Conservation (phyloP, 2,113 vertebrate genomes). For the Mohoua ochrocephala region DNA sequence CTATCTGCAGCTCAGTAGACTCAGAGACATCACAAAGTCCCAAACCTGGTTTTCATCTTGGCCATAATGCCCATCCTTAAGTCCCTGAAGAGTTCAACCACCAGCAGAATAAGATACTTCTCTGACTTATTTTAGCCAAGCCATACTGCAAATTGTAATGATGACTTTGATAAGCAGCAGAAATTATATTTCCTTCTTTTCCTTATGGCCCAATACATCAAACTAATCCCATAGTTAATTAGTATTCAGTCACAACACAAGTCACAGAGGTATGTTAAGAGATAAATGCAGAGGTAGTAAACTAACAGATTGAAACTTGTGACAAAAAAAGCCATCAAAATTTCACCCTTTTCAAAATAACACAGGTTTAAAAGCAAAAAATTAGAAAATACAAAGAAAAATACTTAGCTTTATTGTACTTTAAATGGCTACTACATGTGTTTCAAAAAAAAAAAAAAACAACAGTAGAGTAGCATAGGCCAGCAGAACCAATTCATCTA, state of each 20-base stretch:
- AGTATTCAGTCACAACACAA: not conserved
- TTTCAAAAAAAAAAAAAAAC: not conserved
- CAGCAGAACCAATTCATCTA: constrained; percentile 10
- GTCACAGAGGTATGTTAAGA: not conserved
- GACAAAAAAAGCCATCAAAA: not conserved
- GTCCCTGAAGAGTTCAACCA: not conserved
- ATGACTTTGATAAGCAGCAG: constrained; percentile 22
- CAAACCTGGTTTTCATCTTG: not conserved
- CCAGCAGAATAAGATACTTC: not conserved
- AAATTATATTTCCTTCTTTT: constrained; percentile 34
- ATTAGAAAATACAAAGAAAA: not conserved
- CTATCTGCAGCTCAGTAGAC: not conserved
- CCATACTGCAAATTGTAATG: constrained; percentile 29
- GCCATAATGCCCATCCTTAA: not conserved
- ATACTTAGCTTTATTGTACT: not conserved
- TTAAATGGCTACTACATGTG: not conserved
- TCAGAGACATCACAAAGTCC: not conserved
- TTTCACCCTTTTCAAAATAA: not conserved
- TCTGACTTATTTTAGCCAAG: constrained; percentile 42
- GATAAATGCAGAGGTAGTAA: not conserved
- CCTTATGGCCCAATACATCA: constrained; percentile 25
- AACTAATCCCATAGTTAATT: not conserved
- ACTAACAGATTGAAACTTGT: not conserved
- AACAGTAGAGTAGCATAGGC: not conserved
- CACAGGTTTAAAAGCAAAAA: not conserved